Conservation (phyloP, 2,113 vertebrate genomes). For the Sardina pilchardus region DNA sequence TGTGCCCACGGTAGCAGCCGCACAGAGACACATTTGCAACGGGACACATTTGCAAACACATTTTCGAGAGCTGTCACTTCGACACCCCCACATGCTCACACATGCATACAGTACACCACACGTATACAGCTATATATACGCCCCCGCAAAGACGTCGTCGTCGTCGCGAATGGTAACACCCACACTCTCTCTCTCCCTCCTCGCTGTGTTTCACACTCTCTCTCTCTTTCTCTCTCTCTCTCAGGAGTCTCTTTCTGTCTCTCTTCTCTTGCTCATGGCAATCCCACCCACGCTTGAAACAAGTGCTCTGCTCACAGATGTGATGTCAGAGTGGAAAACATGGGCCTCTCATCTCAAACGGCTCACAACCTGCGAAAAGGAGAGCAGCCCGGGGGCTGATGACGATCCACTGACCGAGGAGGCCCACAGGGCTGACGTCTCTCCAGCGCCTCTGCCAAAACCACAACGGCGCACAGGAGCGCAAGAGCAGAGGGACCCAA, state of each 20-base stretch:
- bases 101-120: constrained; percentile 27
- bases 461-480: constrained; percentile 11
- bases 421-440: constrained; percentile 35
- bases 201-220: constrained; percentile 56
- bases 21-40: background rate
- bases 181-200: constrained; percentile 41
- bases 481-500: constrained; percentile 24
- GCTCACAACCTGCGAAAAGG: constrained; percentile 15
- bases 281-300: constrained; percentile 55
- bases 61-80: background rate
- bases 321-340: constrained; percentile 66
- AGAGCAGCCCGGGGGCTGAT: constrained; percentile 44
- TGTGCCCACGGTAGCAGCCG: background rate
- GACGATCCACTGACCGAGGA: constrained; percentile 29
- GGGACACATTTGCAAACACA: background rate
- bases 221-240: constrained; percentile 48
- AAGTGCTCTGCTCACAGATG: constrained; percentile 37
- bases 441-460: constrained; percentile 28
- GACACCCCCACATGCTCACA: background rate
- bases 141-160: constrained; percentile 27
- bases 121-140: constrained; percentile 29
- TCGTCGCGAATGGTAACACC: background rate
- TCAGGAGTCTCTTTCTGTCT: constrained; percentile 40
- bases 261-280: constrained; percentile 44
- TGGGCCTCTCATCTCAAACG: constrained; percentile 6